These are phyloP conservation scores for Lasaia peninsularis DNA, from an alignment of 1,140 invertebrate genomes.

Conservation along the genomic window DNA sequence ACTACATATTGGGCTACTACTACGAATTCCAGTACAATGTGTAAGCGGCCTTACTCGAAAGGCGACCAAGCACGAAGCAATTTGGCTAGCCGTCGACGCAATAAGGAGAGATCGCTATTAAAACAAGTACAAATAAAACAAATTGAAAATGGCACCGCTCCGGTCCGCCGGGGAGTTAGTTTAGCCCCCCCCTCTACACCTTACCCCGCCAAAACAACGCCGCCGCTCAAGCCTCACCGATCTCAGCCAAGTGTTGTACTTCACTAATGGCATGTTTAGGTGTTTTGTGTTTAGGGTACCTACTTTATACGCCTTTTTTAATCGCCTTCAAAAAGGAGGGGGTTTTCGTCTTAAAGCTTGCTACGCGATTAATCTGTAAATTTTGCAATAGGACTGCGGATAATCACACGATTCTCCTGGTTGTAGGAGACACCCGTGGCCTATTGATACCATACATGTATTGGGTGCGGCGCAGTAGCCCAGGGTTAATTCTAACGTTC, in stretches of 20 bases:
- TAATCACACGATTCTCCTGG: too few relatives aligned
- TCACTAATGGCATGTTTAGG: slow-evolving; percentile 21
- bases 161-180: slow-evolving; percentile 39
- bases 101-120: slow-evolving; percentile 72
- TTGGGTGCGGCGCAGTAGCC: too few relatives aligned
- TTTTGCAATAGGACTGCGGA: too few relatives aligned
- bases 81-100: slow-evolving; percentile 65
- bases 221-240: slow-evolving; percentile 31
- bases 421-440: too few relatives aligned
- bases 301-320: too few relatives aligned
- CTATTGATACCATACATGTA: too few relatives aligned
- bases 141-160: slow-evolving; percentile 69
- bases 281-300: not conserved
- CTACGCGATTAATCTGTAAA: too few relatives aligned
- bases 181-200: slow-evolving; percentile 32
- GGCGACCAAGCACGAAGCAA: slow-evolving; percentile 70
- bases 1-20: too few relatives aligned
- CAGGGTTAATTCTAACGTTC: too few relatives aligned
- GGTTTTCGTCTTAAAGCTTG: too few relatives aligned
- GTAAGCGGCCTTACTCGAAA: slow-evolving; percentile 59
- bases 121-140: slow-evolving; percentile 74
- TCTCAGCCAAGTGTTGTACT: slow-evolving; percentile 37
- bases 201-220: slow-evolving; percentile 49
- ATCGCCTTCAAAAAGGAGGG: too few relatives aligned
- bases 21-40: slow-evolving; percentile 19